These are phyloP conservation scores for Urocitellus parryii DNA, from an alignment of 2,113 vertebrate species.

Conservation along the genomic window DNA sequence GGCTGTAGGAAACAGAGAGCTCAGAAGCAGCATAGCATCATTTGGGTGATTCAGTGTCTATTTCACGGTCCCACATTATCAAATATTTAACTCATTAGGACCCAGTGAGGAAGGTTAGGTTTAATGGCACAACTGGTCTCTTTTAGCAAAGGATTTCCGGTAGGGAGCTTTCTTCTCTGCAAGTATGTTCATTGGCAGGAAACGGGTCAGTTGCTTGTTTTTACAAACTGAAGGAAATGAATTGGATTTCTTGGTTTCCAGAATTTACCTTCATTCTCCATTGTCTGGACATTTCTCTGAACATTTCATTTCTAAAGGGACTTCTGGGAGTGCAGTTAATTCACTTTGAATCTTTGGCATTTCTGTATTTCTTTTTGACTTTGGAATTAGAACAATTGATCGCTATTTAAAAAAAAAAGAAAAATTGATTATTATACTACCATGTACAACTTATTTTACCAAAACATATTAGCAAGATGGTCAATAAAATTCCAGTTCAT, in stretches of 20 bases:
- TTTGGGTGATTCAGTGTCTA: neutral
- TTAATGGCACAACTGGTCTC: constrained; percentile 72
- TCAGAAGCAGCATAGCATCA: neutral
- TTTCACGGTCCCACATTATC: neutral
- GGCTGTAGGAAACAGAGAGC: neutral
- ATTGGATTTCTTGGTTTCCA: constrained; percentile 84
- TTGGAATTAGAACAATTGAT: constrained; percentile 39
- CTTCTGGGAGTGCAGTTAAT: neutral
- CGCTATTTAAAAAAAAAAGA: neutral
- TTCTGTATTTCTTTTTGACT: constrained; percentile 56
- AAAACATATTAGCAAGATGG: constrained; percentile 11
- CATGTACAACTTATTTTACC: constrained; percentile 39
- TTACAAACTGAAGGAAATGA: constrained; percentile 87
- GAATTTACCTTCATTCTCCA: constrained; percentile 74
- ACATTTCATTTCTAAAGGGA: constrained; percentile 67
- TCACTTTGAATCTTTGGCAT: neutral
- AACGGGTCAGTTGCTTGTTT: constrained; percentile 90
- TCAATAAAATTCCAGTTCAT: constrained; percentile 41
- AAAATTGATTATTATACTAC: constrained; percentile 8
- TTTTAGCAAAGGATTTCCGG: constrained; percentile 86
- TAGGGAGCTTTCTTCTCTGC: constrained; percentile 87
- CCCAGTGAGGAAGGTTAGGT: constrained; percentile 73
- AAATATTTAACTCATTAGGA: neutral
- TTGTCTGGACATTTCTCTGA: constrained; percentile 41
- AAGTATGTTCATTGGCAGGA: constrained; percentile 87